Evolutionary conservation across 2,113 vertebrate species (phyloP), one percentile per base, ranked within the genome.

Genomic region (Oncorhynchus keta): DNA sequence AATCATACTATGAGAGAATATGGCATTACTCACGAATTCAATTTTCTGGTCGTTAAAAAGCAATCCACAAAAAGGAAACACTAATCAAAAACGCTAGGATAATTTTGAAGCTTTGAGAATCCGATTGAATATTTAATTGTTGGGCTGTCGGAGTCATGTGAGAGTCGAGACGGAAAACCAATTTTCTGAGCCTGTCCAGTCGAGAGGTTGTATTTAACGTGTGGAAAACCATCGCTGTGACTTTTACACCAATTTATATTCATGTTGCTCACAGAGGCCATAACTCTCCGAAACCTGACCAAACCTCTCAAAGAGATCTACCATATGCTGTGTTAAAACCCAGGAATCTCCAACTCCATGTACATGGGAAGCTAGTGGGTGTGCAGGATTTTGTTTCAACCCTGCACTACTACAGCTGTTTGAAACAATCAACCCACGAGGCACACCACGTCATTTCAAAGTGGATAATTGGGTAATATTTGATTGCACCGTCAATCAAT

Each of bases 21-120:
- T 66, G 61, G 73, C 59, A 76, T 85, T 85, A 75, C 76, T 59
- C 74, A 70, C 65, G 67, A 79, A 76, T 83, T 76, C 1, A 74
- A 83, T 75, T 77, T 83, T 77, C 74, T 62, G 32, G 79, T 81
- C 57, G 39, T 85, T 85, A 83, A 77, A 83, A 85, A 79, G 76
- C 73, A 83, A 76, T 83, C 80, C 49, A 49, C 62, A 68, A 65
- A 20, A 73, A 49, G n/a, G n/a, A 22, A 75, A 76, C 72, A 62
- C 65, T 82, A 74, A 79, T 79, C 57, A 79, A 73, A 82, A 70
- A 49, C 61, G 61, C 70, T 9, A 2, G 74, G 74, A 83, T 83
- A 76, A 79, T 78, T 80, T 73, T 32, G 81, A 80, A 81, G 78
- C 80, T 66, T 78, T 84, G 70, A 81, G 57, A 81, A 76, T 32